Conservation (phyloP, 2,797 vertebrate species). For the Botia almorhae region DNA sequence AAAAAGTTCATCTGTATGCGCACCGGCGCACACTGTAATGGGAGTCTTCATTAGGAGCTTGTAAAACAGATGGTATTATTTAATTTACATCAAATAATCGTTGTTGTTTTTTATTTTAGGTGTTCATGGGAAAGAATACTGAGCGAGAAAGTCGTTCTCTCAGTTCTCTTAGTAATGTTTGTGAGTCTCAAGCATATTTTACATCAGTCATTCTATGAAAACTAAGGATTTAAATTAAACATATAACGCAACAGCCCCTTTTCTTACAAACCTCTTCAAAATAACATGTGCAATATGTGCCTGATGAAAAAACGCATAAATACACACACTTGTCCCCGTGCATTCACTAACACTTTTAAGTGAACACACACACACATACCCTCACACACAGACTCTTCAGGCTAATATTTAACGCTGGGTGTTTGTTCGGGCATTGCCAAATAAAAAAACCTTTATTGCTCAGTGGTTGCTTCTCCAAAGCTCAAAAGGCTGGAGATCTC, state of each 20-base stretch:
- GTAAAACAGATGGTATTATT: slow-evolving; percentile 33
- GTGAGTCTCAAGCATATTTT: neutral
- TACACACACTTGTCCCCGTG: neutral
- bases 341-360: slow-evolving; percentile 5
- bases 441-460: no score
- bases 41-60: slow-evolving; percentile 1
- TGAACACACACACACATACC: neutral
- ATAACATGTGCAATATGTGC: slow-evolving; percentile 29
- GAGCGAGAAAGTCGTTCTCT: neutral
- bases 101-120: slow-evolving; percentile 22
- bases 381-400: no score
- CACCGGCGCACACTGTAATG: neutral
- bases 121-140: slow-evolving; percentile 13
- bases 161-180: neutral
- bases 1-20: neutral
- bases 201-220: slow-evolving; percentile 1
- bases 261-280: slow-evolving; percentile 40
- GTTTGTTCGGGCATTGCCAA: no score
- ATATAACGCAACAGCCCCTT: slow-evolving; percentile 48
- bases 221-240: slow-evolving; percentile 28
- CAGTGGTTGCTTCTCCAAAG: no score
- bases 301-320: neutral
- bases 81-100: slow-evolving; percentile 22
- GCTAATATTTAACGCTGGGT: neutral
- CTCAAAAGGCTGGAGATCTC: no score